Conservation (phyloP, 1,140 invertebrate species). For the Ruditapes philippinarum region DNA sequence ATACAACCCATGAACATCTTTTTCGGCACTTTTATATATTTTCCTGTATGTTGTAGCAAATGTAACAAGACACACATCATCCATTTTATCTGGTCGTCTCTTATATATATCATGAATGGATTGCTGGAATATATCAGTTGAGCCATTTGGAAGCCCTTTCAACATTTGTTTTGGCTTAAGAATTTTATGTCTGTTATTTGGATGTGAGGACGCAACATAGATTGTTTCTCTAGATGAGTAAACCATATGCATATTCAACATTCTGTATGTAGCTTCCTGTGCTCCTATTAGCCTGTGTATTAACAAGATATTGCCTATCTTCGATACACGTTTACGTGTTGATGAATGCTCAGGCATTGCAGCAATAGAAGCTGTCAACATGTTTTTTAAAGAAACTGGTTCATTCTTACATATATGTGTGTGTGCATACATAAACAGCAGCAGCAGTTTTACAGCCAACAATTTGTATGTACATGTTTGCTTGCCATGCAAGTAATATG, state of each 20-base stretch:
- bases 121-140: background rate
- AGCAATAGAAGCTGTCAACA: background rate
- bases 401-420: background rate
- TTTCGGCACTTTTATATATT: background rate
- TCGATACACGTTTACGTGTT: background rate
- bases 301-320: background rate
- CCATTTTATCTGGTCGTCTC: background rate
- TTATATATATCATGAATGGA: background rate
- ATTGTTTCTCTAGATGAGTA: background rate
- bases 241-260: background rate
- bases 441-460: background rate
- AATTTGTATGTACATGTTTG: slow-evolving; percentile 38
- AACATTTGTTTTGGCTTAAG: background rate
- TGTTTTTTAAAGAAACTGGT: background rate
- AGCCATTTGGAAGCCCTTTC: background rate
- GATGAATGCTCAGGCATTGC: background rate
- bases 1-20: background rate
- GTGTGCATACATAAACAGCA: slow-evolving; percentile 39
- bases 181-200: background rate
- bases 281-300: background rate
- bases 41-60: background rate
- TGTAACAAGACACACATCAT: background rate
- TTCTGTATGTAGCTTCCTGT: background rate
- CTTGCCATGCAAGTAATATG: background rate
- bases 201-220: background rate